Evolutionary conservation across 2,888 invertebrate species (phyloP), one percentile per base, ranked within the genome.

Genomic region (Cephus sareptanus): DNA sequence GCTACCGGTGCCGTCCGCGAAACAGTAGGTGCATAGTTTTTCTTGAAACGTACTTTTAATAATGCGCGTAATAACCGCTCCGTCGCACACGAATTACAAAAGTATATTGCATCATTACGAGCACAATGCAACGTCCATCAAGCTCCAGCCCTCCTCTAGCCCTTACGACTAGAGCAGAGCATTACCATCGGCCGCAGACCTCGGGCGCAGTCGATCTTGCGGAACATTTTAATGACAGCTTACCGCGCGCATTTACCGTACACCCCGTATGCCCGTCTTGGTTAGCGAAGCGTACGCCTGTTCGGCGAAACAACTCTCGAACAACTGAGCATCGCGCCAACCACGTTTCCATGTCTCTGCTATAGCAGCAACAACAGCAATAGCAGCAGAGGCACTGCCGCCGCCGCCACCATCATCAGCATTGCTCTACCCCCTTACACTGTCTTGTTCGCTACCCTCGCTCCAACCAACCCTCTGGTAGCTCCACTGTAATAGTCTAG

Each of bases 211-310:
- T 90, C 90, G 90, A 91, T 91, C 90, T 90, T 88, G 89, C 88
- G 90, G 90, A 90, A 91, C 89, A 89, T 90, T 91, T 90, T 91
- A 91, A 91, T 90, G 91, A 90, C 90, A 90, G 88, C 88, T 90
- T 90, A 88, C 88, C 85, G 84, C 85, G 85, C 84, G 85, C 86
- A 87, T 87, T 87, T 86, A 87, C 84, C 85, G 82, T 81, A 79
- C 85, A 84, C 83, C 81, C 85, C 83, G 82, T 79, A 56, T 81
- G 83, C 85, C 85, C 85, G 85, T 87, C 88, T 87, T 86, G 87
- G 85, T 85, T 86, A 87, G 83, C 85, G 83, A 83, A 86, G 87
- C 88, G 85, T 85, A 84, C 82, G 81, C 86, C 79, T 81, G 85
- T 84, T 85, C 83, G 82, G 78, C 85, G 87, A 86, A 90, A 89